phyloP scores from a whole-genome alignment of 2,888 invertebrate genomes.

The Tetranychus truncatus region DNA sequence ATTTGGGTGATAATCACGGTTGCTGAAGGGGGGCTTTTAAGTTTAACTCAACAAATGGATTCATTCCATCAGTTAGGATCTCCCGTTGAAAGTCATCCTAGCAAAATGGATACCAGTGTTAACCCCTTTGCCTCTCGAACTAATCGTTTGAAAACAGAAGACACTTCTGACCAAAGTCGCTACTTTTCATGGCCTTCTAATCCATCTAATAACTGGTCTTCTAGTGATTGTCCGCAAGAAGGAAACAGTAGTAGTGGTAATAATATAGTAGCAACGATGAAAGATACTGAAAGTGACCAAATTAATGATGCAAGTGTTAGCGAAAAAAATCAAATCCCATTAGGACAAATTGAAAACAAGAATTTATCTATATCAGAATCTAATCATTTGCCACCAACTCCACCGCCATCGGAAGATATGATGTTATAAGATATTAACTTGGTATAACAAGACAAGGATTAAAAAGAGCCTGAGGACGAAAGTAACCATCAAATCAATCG shows the following conservation, averaged over 20 bases:
- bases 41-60: constrained; percentile 56
- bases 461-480: no score
- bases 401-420: constrained; percentile 12
- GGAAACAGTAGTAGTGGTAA: background rate
- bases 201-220: background rate
- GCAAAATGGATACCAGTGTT: background rate
- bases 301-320: background rate
- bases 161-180: background rate
- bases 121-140: background rate
- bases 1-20: constrained; percentile 64
- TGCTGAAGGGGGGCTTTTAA: constrained; percentile 58
- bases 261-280: background rate
- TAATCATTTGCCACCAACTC: constrained; percentile 4
- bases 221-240: background rate
- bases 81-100: constrained; percentile 22
- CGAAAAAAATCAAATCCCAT: background rate
- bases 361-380: background rate
- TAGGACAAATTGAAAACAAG: background rate
- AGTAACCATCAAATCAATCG: no score
- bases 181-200: no score
- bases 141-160: background rate
- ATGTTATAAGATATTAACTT: background rate
- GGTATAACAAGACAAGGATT: background rate
- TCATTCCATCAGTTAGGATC: constrained; percentile 41
- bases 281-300: background rate